phyloP scores from a whole-genome alignment of 2,797 vertebrate species.

The Brachyalestes nurse region DNA sequence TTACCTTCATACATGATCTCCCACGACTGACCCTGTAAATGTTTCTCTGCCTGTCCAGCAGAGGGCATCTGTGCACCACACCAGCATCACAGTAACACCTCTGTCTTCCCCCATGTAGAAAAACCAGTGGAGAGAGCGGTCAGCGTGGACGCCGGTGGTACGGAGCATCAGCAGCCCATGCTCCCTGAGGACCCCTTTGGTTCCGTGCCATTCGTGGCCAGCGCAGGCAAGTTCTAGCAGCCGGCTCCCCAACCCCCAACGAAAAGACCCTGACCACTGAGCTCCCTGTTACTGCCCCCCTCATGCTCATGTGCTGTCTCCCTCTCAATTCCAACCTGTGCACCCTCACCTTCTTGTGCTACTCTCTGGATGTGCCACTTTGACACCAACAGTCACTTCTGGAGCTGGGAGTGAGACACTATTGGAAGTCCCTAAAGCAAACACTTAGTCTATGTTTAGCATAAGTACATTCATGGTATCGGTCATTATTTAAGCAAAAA shows the following conservation, averaged over 20 bases:
- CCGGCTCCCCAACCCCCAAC: conserved; percentile 59
- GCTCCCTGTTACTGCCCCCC: conserved; percentile 31
- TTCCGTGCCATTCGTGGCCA: conserved; percentile 93
- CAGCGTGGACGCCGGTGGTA: conserved; percentile 78
- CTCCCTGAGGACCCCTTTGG: conserved; percentile 92
- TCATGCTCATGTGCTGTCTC: conserved; percentile 25
- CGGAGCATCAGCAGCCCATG: conserved; percentile 75
- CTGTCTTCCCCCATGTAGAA: conserved; percentile 73
- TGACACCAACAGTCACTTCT: conserved; percentile 37
- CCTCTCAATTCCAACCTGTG: conserved; percentile 48
- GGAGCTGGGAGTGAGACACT: conserved; percentile 33
- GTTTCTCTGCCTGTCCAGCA: conserved; percentile 33
- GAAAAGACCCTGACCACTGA: conserved; percentile 68
- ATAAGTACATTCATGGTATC: not conserved
- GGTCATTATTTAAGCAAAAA: not conserved
- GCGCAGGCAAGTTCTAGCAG: conserved; percentile 94
- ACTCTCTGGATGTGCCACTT: conserved; percentile 36
- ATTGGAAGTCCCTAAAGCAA: conserved; percentile 9
- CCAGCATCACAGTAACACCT: conserved; percentile 8
- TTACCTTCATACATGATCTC: no score
- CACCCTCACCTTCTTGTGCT: conserved; percentile 56
- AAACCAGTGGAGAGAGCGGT: conserved; percentile 84
- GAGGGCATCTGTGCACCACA: conserved; percentile 19
- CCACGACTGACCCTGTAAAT: no score
- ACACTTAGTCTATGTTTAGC: not conserved